Evolutionary conservation across 2,888 invertebrate genomes (phyloP).

Genomic region (Brenthis ino): DNA sequence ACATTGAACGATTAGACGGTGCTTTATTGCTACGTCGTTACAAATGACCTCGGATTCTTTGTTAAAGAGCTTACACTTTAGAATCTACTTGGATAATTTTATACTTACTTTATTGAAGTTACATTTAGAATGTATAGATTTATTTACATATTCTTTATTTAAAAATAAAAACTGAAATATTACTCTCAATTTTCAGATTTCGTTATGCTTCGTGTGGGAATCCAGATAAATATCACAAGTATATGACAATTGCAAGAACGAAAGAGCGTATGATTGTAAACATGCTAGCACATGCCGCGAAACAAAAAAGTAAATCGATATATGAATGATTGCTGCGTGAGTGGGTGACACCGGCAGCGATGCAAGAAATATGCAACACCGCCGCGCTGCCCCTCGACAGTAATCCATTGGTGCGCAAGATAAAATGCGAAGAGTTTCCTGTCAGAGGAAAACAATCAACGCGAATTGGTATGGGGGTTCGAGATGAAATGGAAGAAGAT

Average conservation of each 20-base stretch:
- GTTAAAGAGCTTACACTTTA: slow-evolving; percentile 6
- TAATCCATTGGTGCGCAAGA: slow-evolving; percentile 79
- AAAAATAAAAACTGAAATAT: background rate
- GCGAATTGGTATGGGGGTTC: slow-evolving; percentile 79
- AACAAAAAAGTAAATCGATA: slow-evolving; percentile 62
- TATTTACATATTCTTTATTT: background rate
- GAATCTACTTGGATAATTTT: slow-evolving; percentile 8
- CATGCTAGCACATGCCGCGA: slow-evolving; percentile 71
- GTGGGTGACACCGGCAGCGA: slow-evolving; percentile 71
- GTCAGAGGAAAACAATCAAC: slow-evolving; percentile 73
- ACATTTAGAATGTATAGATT: background rate
- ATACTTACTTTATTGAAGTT: background rate
- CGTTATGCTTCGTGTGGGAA: slow-evolving; percentile 37
- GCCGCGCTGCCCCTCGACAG: slow-evolving; percentile 79
- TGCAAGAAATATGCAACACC: slow-evolving; percentile 83
- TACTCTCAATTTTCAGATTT: slow-evolving; percentile 32
- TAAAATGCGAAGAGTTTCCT: slow-evolving; percentile 82
- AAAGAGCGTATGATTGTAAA: slow-evolving; percentile 47
- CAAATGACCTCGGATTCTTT: slow-evolving; percentile 29
- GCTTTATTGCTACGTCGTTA: slow-evolving; percentile 44
- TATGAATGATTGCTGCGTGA: slow-evolving; percentile 68
- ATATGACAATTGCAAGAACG: slow-evolving; percentile 7
- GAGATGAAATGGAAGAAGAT: slow-evolving; percentile 84
- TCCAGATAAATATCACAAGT: slow-evolving; percentile 41
- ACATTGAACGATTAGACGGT: slow-evolving; percentile 56